phyloP scores from a whole-genome alignment of 2,888 invertebrate species.

The Epistrophe grossulariae region DNA sequence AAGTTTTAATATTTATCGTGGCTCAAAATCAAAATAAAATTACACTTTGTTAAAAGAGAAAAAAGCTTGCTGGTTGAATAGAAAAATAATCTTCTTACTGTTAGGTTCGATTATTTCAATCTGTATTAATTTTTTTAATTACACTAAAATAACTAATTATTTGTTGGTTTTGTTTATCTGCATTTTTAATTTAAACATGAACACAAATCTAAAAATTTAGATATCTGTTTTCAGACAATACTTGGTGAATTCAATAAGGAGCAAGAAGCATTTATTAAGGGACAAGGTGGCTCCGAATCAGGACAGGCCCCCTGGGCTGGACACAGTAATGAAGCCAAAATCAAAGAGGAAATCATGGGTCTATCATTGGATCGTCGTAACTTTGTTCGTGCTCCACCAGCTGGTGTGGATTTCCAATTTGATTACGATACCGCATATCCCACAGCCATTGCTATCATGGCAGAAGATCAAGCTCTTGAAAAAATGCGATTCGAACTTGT shows the following conservation, averaged over 20 bases:
- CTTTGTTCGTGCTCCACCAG: slow-evolving; percentile 98
- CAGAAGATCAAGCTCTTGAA: slow-evolving; percentile 97
- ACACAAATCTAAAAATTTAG: neutral
- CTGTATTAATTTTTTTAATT: no score
- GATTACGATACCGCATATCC: slow-evolving; percentile 97
- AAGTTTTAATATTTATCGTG: no score
- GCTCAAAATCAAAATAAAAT: no score
- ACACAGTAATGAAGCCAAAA: slow-evolving; percentile 95
- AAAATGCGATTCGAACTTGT: slow-evolving; percentile 99
- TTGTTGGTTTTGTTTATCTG: neutral
- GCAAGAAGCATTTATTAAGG: slow-evolving; percentile 97
- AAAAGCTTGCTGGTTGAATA: no score
- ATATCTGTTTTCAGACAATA: slow-evolving; percentile 89
- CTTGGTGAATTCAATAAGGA: slow-evolving; percentile 98
- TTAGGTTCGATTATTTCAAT: no score
- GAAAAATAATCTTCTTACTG: no score
- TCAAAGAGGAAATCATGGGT: slow-evolving; percentile 97
- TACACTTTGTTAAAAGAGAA: no score
- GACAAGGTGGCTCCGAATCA: slow-evolving; percentile 90
- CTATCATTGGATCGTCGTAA: slow-evolving; percentile 98
- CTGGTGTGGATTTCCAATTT: slow-evolving; percentile 97
- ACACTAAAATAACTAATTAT: neutral
- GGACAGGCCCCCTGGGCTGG: slow-evolving; percentile 96
- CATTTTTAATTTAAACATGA: neutral
- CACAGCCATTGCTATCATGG: slow-evolving; percentile 96